Conservation (phyloP, 37 sponge, comb jelly and placozoan species). For the Beroe ovata region DNA sequence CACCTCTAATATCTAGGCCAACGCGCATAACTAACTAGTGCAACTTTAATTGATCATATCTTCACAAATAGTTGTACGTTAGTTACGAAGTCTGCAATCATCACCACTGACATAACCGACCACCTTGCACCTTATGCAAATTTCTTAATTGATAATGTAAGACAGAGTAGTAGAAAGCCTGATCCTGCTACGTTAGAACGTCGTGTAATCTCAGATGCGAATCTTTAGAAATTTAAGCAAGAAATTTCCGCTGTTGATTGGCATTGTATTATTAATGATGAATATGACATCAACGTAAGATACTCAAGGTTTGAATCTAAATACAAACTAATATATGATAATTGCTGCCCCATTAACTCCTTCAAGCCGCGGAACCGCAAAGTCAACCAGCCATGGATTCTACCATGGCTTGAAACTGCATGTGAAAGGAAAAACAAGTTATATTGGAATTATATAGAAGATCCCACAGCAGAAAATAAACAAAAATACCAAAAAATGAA, state of each 20-base stretch:
- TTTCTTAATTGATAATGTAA: background rate
- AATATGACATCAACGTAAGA: too few species aligned
- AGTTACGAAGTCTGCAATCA: background rate
- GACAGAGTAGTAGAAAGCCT: too few species aligned
- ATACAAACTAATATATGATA: background rate
- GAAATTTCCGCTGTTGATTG: too few species aligned
- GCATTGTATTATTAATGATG: too few species aligned
- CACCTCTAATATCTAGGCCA: background rate
- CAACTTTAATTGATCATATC: background rate
- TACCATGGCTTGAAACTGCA: background rate
- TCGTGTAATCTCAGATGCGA: too few species aligned
- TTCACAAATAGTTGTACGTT: background rate
- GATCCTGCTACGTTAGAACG: too few species aligned
- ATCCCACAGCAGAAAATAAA: background rate
- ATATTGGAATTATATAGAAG: background rate
- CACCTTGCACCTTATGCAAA: background rate
- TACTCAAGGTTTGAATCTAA: background rate
- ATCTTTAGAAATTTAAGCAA: too few species aligned
- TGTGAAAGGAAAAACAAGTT: background rate
- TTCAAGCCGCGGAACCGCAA: background rate
- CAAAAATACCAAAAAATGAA: background rate
- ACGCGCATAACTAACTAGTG: conserved; percentile 2
- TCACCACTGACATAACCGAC: background rate
- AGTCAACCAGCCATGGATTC: background rate
- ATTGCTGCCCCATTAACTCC: background rate